Conservation (phyloP, 1,140 invertebrate species). For the Conus ventricosus region DNA sequence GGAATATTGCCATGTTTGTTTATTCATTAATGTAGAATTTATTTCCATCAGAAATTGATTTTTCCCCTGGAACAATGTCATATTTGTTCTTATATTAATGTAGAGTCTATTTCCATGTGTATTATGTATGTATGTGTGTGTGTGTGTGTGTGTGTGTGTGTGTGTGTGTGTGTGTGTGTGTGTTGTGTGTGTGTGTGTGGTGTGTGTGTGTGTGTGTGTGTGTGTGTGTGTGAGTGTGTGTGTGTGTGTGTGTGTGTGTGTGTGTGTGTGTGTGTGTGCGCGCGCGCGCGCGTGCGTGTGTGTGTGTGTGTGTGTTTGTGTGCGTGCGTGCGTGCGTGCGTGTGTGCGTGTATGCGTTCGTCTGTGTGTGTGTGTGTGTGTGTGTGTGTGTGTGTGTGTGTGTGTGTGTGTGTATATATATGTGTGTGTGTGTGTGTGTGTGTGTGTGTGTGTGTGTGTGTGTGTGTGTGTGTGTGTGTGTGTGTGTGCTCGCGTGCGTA, state of each 20-base stretch:
- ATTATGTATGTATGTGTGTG: too few species aligned
- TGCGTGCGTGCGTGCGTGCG: conserved; percentile 11
- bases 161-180: background rate
- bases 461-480: conserved; percentile 9
- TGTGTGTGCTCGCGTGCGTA: conserved; percentile 41
- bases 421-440: background rate
- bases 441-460: too few species aligned
- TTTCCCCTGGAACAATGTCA: too few species aligned
- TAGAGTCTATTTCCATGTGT: too few species aligned
- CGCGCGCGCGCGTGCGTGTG: background rate
- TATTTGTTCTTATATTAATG: too few species aligned
- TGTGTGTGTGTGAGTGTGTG: too few species aligned
- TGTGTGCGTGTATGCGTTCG: background rate
- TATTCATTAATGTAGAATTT: too few species aligned
- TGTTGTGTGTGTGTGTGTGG: conserved; percentile 2
- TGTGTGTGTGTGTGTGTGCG: background rate
- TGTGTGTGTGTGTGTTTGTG: conserved; percentile 18
- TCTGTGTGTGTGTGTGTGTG: background rate
- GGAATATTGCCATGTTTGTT: too few species aligned
- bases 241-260: background rate
- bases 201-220: too few species aligned
- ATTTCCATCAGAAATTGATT: too few species aligned
- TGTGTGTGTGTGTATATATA: background rate
- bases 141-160: too few species aligned
- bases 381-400: background rate